Conservation (phyloP, 1,140 invertebrate genomes). For the Scaptomyza graminum region DNA sequence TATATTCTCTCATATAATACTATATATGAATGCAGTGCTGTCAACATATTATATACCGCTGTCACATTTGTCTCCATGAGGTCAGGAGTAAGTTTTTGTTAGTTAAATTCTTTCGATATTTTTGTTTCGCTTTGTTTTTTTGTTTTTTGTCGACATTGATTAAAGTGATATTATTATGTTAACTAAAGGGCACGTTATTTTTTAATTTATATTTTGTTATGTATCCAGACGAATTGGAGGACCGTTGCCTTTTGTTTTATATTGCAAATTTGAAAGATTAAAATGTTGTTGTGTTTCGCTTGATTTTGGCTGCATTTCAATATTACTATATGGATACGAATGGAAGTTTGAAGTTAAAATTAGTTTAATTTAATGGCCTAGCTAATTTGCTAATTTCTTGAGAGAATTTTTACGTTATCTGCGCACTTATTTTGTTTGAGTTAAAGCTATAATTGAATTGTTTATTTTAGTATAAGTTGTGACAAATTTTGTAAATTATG, state of each 20-base stretch:
- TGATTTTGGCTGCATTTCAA: constrained; percentile 33
- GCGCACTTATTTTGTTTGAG: constrained; percentile 55
- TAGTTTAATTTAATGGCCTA: constrained; percentile 22
- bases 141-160: constrained; percentile 26
- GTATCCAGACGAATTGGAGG: constrained; percentile 4
- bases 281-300: constrained; percentile 10
- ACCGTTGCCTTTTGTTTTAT: constrained; percentile 27
- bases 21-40: neutral
- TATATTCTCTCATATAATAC: constrained; percentile 39
- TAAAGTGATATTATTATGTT: constrained; percentile 64
- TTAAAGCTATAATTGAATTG: constrained; percentile 51
- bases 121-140: constrained; percentile 22
- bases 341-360: constrained; percentile 7
- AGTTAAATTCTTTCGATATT: constrained; percentile 1
- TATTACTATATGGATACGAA: constrained; percentile 1
- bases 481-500: constrained; percentile 80
- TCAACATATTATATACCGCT: constrained; percentile 38
- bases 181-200: constrained; percentile 22
- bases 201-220: constrained; percentile 36
- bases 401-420: constrained; percentile 38
- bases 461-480: constrained; percentile 79
- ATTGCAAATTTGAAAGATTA: constrained; percentile 16
- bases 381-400: constrained; percentile 34
- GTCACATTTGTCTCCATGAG: constrained; percentile 16
- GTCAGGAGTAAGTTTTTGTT: neutral